Evolutionary conservation across 2,888 invertebrate genomes (phyloP), one percentile per base, ranked within the genome.

Genomic region (Hartigia nigra): DNA sequence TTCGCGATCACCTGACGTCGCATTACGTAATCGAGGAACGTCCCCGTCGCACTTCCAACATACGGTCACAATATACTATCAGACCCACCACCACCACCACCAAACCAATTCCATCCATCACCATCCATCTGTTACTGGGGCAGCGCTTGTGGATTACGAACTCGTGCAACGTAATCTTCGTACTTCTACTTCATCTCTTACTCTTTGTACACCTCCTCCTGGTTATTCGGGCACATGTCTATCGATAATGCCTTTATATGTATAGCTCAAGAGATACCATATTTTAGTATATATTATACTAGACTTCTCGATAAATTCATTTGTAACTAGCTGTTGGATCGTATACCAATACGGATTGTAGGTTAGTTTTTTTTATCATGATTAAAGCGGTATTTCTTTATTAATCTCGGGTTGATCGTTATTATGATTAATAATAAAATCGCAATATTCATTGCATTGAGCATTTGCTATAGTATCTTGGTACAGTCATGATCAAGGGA

Each of bases 1-100:
- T 77, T 78, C 74, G 78, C 79, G 77, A 79, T 79, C 81, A 77
- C 77, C 75, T 75, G 74, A 77, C 78, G 79, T 69, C 55, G 74
- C 69, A 74, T 82, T 83, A 82, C 81, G 76, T 83, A 82, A 83
- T 82, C 76, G 81, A 82, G 81, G 82, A 81, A 82, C 82, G 77
- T 78, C 78, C 81, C 79, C 31, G 39, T 70, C 23, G 5, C 77
- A 31, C 72, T 12, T 31, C 72, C 72, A 34, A 31, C 72, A 23
- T 72, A 9, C 23, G 23, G 23, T 2, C 55, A 23, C 32, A 14
- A 14, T 72, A 72, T 23, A 31, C 12, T 70, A 31, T 34, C 72
- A 31, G 12, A 72, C 31, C 31, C 12, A 31, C 72, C 12, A 14
- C 12, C 14, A 14, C 70, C 31, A 31, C 70, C 31, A 31, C 32